Conservation (phyloP, 1,140 invertebrate genomes). For the Lutraria rhynchaena region DNA sequence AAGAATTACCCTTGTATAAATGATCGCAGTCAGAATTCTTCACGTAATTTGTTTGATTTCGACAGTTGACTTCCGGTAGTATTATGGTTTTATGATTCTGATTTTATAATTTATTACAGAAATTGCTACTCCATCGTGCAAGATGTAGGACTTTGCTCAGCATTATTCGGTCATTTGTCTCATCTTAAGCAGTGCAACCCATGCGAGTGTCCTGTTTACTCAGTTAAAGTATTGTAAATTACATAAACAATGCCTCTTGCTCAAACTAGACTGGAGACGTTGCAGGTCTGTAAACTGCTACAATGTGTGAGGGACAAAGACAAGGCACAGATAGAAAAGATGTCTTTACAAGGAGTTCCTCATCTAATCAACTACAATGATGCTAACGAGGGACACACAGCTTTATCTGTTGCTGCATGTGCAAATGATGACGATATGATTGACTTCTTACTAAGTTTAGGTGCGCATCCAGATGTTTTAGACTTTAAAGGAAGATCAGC, state of each 20-base stretch:
- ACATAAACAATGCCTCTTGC: slow-evolving; percentile 77
- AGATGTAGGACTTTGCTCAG: neutral
- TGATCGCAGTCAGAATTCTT: neutral
- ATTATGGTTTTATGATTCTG: neutral
- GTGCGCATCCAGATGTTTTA: slow-evolving; percentile 82
- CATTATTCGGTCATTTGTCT: neutral
- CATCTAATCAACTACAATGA: slow-evolving; percentile 83
- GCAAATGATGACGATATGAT: slow-evolving; percentile 81
- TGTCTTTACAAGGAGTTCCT: slow-evolving; percentile 79
- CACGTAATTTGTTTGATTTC: neutral
- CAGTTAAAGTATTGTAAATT: neutral
- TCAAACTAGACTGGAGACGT: slow-evolving; percentile 76
- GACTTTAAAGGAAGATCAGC: slow-evolving; percentile 81
- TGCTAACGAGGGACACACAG: slow-evolving; percentile 79
- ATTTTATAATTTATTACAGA: neutral
- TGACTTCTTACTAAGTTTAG: slow-evolving; percentile 78
- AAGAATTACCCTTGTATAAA: neutral
- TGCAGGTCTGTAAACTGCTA: slow-evolving; percentile 82
- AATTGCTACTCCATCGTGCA: neutral
- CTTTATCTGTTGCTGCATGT: slow-evolving; percentile 77
- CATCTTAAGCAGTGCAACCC: neutral
- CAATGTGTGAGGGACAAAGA: slow-evolving; percentile 81
- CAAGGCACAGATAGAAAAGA: slow-evolving; percentile 78
- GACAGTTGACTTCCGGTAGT: neutral
- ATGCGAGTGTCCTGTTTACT: neutral